Percentiles rank a stretch among this genome's conserved stretches.
Evolutionary conservation across 1,140 invertebrate genomes (phyloP).

Genomic region (Lanistes nyassanus): DNA sequence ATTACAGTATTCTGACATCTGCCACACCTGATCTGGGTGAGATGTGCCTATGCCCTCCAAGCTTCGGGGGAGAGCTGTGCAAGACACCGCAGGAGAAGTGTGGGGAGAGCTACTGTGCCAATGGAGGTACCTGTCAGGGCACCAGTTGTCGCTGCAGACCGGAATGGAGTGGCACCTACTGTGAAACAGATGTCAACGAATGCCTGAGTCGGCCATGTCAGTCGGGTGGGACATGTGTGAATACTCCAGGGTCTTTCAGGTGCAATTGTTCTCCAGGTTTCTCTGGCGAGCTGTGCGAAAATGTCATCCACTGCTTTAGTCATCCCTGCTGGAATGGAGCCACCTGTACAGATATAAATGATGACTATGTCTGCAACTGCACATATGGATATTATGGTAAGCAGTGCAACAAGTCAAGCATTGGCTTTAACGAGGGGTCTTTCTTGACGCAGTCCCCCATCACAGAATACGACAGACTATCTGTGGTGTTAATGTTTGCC

Average conservation of each 20-base stretch:
- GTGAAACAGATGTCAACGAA: conserved; percentile 93
- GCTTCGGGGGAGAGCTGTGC: conserved; percentile 87
- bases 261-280: conserved; percentile 91
- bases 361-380: conserved; percentile 76
- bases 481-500: conserved; percentile 82
- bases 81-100: conserved; percentile 77
- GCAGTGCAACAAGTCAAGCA: conserved; percentile 89
- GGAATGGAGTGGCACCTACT: conserved; percentile 71
- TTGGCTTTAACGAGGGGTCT: conserved; percentile 88
- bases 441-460: conserved; percentile 88
- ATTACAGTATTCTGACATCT: conserved; percentile 90
- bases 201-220: conserved; percentile 75
- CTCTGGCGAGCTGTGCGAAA: conserved; percentile 80
- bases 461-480: conserved; percentile 88
- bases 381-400: conserved; percentile 82
- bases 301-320: conserved; percentile 43
- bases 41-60: conserved; percentile 86
- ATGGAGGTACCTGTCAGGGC: conserved; percentile 91
- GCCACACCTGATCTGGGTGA: conserved; percentile 93
- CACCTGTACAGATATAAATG: conserved; percentile 81
- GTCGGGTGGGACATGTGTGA: conserved; percentile 63
- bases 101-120: conserved; percentile 89
- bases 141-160: conserved; percentile 87
- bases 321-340: conserved; percentile 68
- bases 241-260: conserved; percentile 71